Conservation (phyloP, 2,888 invertebrate species). For the Macrosiphum euphorbiae region DNA sequence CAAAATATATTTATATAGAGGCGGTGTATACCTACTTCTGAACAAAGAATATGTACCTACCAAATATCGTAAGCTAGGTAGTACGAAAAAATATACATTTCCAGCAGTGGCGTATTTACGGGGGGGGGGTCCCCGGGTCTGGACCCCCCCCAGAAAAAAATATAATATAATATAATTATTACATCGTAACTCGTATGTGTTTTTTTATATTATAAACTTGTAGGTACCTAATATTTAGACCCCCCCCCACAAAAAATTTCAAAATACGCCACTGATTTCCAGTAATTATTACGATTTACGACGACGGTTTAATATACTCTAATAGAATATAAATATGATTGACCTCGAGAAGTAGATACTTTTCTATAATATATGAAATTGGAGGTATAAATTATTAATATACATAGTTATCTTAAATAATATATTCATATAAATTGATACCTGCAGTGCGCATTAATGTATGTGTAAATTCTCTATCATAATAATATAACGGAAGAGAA, state of each 20-base stretch:
- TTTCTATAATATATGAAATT: not conserved
- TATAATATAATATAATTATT: no score
- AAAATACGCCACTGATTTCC: no score
- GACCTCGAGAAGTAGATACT: not conserved
- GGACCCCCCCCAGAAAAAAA: no score
- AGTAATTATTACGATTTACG: not conserved
- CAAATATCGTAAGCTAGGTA: not conserved
- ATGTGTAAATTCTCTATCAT: not conserved
- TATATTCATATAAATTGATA: not conserved
- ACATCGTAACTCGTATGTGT: no score
- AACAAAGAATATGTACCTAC: no score
- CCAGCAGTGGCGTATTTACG: no score
- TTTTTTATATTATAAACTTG: no score
- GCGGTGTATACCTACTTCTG: no score
- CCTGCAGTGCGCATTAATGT: not conserved
- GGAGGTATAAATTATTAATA: not conserved
- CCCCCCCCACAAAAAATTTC: no score
- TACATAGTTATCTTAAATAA: not conserved
- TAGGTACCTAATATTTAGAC: no score
- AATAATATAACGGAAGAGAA: not conserved
- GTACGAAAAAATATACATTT: not conserved
- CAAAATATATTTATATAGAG: not conserved
- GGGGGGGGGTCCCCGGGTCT: no score
- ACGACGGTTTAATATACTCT: not conserved
- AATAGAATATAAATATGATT: not conserved